Conservation (phyloP, 2,888 invertebrate species). For the Cinara cedri region DNA sequence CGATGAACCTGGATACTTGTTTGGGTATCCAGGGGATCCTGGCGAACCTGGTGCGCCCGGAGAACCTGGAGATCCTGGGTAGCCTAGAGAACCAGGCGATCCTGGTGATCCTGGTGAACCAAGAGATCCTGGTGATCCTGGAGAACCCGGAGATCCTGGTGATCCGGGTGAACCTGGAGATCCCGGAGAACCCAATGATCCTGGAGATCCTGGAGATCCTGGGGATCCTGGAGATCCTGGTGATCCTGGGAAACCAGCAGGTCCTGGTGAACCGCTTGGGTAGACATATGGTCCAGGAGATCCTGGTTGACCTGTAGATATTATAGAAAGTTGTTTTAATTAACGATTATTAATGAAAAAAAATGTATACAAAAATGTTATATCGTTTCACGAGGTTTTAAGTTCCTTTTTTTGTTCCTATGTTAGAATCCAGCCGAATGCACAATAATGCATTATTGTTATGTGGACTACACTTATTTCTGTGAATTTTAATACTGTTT, state of each 20-base stretch:
- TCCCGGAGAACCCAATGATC: constrained; percentile 35
- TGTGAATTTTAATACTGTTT: no score
- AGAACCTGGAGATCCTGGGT: constrained; percentile 61
- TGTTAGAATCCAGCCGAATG: no score
- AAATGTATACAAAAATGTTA: no score
- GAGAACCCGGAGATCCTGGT: constrained; percentile 34
- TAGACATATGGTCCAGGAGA: constrained; percentile 58
- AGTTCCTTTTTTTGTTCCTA: no score
- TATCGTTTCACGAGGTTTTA: no score
- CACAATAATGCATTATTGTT: no score
- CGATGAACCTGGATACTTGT: constrained; percentile 60
- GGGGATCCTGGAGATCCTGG: constrained; percentile 59
- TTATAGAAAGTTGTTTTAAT: no score
- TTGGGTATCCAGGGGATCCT: constrained; percentile 60
- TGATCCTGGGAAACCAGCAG: not conserved
- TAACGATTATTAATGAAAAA: no score
- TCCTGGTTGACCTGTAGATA: constrained; percentile 58
- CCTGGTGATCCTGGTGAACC: constrained; percentile 61
- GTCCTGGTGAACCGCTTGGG: constrained; percentile 58
- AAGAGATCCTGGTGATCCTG: constrained; percentile 62
- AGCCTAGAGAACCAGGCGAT: constrained; percentile 62
- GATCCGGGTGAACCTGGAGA: constrained; percentile 58
- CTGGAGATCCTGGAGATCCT: constrained; percentile 7
- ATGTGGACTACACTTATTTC: no score
- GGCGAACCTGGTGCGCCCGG: constrained; percentile 60